Evolutionary conservation across 2,113 vertebrate genomes (phyloP), one percentile per base, ranked within the genome.

Genomic region (Sander vitreus): DNA sequence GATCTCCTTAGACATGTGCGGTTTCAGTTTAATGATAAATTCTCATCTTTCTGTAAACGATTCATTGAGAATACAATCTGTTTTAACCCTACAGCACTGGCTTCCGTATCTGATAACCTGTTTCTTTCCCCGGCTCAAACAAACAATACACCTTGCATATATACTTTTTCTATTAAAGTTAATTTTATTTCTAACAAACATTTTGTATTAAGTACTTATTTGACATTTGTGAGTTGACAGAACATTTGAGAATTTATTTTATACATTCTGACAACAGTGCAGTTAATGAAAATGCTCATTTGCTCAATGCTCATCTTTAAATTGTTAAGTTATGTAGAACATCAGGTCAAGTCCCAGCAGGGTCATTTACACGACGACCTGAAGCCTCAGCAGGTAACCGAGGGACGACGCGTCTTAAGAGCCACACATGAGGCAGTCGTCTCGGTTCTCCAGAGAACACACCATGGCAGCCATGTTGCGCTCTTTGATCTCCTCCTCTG

Each of bases 371-470:
- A 15, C 4, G 5, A 60, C 27, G 10, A 66, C 62, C 62, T 57
- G 53, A 60, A 65, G 66, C 14, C 55, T 57, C 23, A n/a, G 2
- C 15, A 19, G 27, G 30, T 39, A 1, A 0, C 18, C 1, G 39
- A 51, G n/a, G 15, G 23, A 15, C 0, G n/a, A 23, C 1, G 2
- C 0, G 0, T 50, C 39, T 79, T 95, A 94, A 36, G 98, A 99
- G 21, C 98, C 97, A 4, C 98, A 99, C 97, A 99, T 99, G 25
- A 99, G 68, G 51, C 98, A 99, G 0, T 99, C 98, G 0, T 99
- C 98, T 51, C 96, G 87, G 89, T 99, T 99, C 93, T 99, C 97
- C 93, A 99, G 89, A 33, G 98, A 99, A 83, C 98, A 99, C 79
- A 99, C 97, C 97, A 99, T 99, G 80, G 97, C 97, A 0, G 97